Evolutionary conservation across 30 jellyfish, hydroid and myxozoan genomes (phyloP), one percentile per base, ranked within the genome.

Genomic region (Pseudorhiza aurosa): DNA sequence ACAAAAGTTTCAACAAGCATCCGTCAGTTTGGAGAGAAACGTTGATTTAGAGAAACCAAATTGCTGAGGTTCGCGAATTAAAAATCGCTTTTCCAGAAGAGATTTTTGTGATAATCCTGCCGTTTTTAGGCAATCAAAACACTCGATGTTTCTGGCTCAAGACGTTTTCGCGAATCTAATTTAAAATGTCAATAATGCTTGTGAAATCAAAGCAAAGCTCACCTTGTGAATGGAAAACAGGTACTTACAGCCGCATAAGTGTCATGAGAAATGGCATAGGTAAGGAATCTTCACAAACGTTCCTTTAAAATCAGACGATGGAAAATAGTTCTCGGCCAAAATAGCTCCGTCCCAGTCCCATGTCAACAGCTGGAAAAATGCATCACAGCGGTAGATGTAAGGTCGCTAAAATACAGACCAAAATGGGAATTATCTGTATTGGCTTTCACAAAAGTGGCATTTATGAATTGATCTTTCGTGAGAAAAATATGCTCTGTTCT

Each of bases 321-420:
- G 30, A 60, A 60, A 60, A 60, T 36, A 53, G 39, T 53, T 17
- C 19, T 15, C 67, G 67, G 32, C 59, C 18, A 10, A 33, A 64
- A 17, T 64, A 58, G 55, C 22, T 64, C 77, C 18, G 82, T 35
- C 68, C 58, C 58, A 68, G 65, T 17, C 44, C 56, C 14, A 44
- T 31, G 33, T 58, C 19, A 62, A 42, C 88, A 76, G 88, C 79
- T 76, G 88, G 58, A 18, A 4, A 25, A 70, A 18, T 44, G 71
- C 74, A 14, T 58, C 77, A 74, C 51, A 74, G 87, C 65, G 75
- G 63, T 65, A 31, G 40, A 49, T 46, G 67, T 36, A 53, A 53
- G 36, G 6, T 4, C 36, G 12, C 67, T 53, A 53, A 53, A 53
- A 18, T 53, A 53, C 36, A 10, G 67, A 4, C 67, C 14, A 53